Percentiles rank a stretch among this genome's conserved stretches.
Evolutionary conservation across 1,140 invertebrate genomes (phyloP).

Genomic region (Oppia nitens): DNA sequence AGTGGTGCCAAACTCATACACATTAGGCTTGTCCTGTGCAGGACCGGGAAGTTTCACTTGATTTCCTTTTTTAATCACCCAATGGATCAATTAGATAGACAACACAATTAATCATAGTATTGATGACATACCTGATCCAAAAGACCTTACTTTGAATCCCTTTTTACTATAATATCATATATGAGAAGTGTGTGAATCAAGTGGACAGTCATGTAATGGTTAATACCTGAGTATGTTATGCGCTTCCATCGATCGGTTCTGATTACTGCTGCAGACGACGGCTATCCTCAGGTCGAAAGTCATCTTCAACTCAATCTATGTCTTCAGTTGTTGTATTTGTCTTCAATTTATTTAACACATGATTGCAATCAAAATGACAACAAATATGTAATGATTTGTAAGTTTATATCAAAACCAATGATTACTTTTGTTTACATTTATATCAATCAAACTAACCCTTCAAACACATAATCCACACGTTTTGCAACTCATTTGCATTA

Average conservation of each 20-base stretch:
- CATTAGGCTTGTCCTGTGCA: conserved; percentile 83
- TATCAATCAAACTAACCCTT: too few species aligned
- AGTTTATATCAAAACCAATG: too few species aligned
- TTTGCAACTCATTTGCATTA: too few species aligned
- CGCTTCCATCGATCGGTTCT: conserved; percentile 99
- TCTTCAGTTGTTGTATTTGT: too few species aligned
- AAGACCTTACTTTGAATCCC: conserved; percentile 87
- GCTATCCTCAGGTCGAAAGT: conserved; percentile 50
- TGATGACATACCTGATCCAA: conserved; percentile 86
- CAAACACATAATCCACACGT: too few species aligned
- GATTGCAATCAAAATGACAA: too few species aligned
- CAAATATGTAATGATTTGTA: too few species aligned
- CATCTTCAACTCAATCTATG: conserved; percentile 15
- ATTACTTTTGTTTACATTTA: too few species aligned
- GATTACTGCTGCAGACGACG: conserved; percentile 95
- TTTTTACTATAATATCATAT: conserved; percentile 50
- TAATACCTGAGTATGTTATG: conserved; percentile 72
- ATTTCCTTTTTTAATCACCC: conserved; percentile 6
- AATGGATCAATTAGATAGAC: background rate
- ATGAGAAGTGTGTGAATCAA: background rate
- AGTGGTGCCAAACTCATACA: conserved; percentile 90
- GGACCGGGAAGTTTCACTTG: conserved; percentile 83
- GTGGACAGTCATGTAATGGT: background rate
- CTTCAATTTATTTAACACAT: too few species aligned
- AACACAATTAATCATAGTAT: background rate